phyloP scores from a whole-genome alignment of 2,888 invertebrate species.

The Brenthis daphne region DNA sequence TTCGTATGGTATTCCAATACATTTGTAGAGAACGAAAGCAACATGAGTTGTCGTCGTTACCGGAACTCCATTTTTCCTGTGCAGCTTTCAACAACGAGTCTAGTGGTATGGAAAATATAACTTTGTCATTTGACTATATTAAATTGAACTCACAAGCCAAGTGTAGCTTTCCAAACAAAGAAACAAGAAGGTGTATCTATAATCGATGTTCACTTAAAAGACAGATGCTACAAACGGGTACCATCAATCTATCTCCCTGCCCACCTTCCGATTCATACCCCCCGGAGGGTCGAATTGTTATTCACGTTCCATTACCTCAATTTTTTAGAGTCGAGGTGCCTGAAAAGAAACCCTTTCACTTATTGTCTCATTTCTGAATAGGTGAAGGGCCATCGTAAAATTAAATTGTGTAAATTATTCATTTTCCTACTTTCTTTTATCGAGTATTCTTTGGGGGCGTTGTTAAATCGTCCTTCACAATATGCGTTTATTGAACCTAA shows the following conservation, averaged over 20 bases:
- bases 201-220: constrained; percentile 80
- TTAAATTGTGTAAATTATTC: constrained; percentile 70
- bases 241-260: constrained; percentile 73
- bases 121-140: constrained; percentile 72
- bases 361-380: constrained; percentile 74
- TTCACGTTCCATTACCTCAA: constrained; percentile 81
- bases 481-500: not conserved
- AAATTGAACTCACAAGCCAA: constrained; percentile 56
- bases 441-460: constrained; percentile 46
- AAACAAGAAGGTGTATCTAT: constrained; percentile 75
- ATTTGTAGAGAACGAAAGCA: constrained; percentile 17
- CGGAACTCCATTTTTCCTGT: constrained; percentile 53
- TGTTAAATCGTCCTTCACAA: constrained; percentile 2
- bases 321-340: constrained; percentile 77
- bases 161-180: constrained; percentile 71
- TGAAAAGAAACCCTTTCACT: constrained; percentile 78
- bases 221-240: constrained; percentile 80
- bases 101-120: constrained; percentile 57
- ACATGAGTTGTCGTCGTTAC: constrained; percentile 49
- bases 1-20: no score
- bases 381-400: constrained; percentile 66
- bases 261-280: constrained; percentile 47
- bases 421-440: constrained; percentile 50
- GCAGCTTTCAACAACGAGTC: constrained; percentile 43
- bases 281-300: constrained; percentile 71